Percentiles rank a stretch among this genome's conserved stretches.
Evolutionary conservation across 2,113 vertebrate species (phyloP).

Genomic region (Fukomys damarensis): DNA sequence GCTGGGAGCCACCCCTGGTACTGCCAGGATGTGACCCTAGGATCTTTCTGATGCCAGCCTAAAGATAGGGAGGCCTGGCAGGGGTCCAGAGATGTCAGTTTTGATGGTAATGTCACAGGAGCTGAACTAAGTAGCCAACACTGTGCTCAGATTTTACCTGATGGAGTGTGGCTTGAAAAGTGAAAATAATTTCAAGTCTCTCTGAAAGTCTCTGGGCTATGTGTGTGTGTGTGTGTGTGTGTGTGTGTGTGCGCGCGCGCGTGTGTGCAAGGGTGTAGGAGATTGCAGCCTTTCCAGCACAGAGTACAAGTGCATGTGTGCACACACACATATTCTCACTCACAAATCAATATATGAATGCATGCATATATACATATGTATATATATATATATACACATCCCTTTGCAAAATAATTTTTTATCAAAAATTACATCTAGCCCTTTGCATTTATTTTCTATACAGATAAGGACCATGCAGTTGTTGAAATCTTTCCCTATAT

Average conservation of each 20-base stretch:
- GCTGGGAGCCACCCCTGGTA: background rate
- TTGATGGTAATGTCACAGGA: background rate
- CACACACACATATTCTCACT: too few species aligned
- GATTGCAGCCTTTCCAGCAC: background rate
- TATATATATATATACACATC: background rate
- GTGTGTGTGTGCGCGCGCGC: background rate
- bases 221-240: background rate
- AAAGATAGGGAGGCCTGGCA: background rate
- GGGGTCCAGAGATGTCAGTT: background rate
- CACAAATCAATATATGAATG: too few species aligned
- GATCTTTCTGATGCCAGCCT: background rate
- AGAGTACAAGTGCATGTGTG: background rate
- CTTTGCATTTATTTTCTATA: constrained; percentile 50
- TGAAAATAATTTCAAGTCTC: background rate
- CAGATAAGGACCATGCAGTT: constrained; percentile 3
- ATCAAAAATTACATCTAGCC: constrained; percentile 61
- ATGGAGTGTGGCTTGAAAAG: constrained; percentile 45
- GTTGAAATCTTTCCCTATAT: constrained; percentile 66
- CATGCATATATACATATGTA: too few species aligned
- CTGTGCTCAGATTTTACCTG: constrained; percentile 36
- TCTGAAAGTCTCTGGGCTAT: background rate
- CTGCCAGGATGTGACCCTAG: background rate
- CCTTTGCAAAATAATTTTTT: constrained; percentile 63
- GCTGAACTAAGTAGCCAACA: background rate
- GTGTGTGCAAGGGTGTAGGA: background rate